Evolutionary conservation across 1,140 invertebrate genomes (phyloP), one percentile per base, ranked within the genome.

Genomic region (Drosophila persimilis): DNA sequence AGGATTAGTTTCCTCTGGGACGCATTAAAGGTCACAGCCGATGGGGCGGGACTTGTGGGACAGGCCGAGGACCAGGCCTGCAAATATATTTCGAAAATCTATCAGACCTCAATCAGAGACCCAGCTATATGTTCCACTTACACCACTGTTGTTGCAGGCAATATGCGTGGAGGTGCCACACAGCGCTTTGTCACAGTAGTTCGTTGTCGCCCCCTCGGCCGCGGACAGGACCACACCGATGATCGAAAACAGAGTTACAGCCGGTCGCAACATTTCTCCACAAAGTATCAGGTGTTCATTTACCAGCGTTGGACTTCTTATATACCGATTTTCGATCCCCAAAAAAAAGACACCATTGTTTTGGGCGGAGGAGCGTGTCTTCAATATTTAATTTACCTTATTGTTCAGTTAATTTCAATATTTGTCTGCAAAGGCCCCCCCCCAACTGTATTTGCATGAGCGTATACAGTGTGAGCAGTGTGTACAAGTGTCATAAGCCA

Each of bases 61-160:
- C 86, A 89, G 0, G 0, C 24, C 0, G 63, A 26, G 7, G 41
- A 22, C 64, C 71, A 84, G 3, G 48, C 50, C 79, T 86, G 17
- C 0, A 1, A 11, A 24, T 6, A n/a, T 11, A 1, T 11, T n/a
- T 2, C 2, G 2, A 9, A 47, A 5, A 5, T 5, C 11, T 3
- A 29, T 45, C 13, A 46, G 41, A 41, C 15, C 7, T 17, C 5
- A 9, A 3, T 26, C 11, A 8, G 8, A 39, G 2, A 31, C 2
- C 29, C 7, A 29, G 7, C 26, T 7, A 7, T 7, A 8, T 15
- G 1, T 0, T 24, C 1, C 4, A 63, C 77, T 26, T 50, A 86
- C 80, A 17, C 77, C 80, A 53, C 41, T 55, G 31, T 79, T 73
- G 2, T 80, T 55, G 59, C 83, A 88, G 6, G 55, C 83, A 44